phyloP scores from a whole-genome alignment of 2,113 vertebrate species.

The Scytalopus superciliaris region DNA sequence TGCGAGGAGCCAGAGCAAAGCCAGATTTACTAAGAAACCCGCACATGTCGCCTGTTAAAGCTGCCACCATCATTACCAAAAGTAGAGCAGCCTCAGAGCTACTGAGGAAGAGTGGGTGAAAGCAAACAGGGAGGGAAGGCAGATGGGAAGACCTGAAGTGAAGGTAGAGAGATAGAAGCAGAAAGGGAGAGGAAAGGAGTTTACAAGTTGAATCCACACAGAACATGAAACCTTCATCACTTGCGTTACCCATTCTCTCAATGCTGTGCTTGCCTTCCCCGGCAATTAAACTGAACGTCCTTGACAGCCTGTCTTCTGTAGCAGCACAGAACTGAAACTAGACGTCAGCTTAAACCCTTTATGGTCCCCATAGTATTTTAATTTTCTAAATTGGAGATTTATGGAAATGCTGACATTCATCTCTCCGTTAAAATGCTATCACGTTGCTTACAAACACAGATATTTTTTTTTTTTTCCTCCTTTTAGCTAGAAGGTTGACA shows the following conservation, averaged over 20 bases:
- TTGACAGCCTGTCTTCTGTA: conserved; percentile 24
- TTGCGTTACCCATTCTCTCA: background rate
- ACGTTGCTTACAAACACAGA: conserved; percentile 31
- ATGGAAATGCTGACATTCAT: conserved; percentile 60
- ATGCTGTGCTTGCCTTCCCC: conserved; percentile 19
- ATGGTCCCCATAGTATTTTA: conserved; percentile 22
- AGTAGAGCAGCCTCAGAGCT: background rate
- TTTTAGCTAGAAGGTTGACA: conserved; percentile 32
- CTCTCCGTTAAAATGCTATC: background rate
- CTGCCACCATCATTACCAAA: background rate
- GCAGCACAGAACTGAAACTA: conserved; percentile 18
- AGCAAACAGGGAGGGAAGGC: background rate
- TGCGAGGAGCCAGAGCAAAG: background rate
- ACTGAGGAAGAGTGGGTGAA: background rate
- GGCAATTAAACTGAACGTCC: conserved; percentile 35
- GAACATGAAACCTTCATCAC: background rate
- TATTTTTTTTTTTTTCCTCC: background rate
- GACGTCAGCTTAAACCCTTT: background rate
- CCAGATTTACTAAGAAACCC: background rate
- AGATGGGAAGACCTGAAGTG: background rate
- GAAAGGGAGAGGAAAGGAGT: background rate
- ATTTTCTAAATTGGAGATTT: conserved; percentile 57
- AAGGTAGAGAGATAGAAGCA: background rate
- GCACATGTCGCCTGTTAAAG: background rate
- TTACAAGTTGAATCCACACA: background rate